Evolutionary conservation across 2,113 vertebrate genomes (phyloP).

Genomic region (Stegostoma tigrinum): DNA sequence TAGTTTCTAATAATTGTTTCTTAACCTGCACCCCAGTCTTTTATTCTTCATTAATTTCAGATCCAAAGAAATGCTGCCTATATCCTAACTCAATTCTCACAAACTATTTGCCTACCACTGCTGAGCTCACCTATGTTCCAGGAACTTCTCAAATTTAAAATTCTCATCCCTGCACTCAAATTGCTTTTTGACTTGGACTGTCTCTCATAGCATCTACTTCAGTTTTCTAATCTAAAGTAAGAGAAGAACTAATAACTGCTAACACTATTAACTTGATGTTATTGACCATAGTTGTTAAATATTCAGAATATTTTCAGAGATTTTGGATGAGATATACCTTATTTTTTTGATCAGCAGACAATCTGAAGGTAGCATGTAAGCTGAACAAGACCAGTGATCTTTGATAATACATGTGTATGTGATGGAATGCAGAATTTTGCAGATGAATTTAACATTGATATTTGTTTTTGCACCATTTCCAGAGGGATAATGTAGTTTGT

Average conservation of each 20-base stretch:
- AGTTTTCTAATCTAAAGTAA: neutral
- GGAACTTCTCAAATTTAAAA: neutral
- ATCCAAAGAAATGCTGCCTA: neutral
- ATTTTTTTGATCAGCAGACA: neutral
- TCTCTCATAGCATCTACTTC: neutral
- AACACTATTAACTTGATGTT: neutral
- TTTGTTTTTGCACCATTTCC: neutral
- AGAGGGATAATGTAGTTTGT: neutral
- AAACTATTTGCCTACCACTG: neutral
- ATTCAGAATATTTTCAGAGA: neutral
- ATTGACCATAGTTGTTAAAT: neutral
- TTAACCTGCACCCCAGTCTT: no score
- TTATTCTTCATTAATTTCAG: neutral
- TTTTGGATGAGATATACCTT: neutral
- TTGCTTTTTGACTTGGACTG: neutral
- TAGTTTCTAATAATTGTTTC: neutral
- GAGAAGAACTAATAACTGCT: neutral
- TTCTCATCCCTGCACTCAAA: neutral
- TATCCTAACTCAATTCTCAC: neutral
- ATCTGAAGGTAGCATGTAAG: neutral
- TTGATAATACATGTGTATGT: neutral
- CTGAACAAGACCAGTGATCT: neutral
- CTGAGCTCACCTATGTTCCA: neutral
- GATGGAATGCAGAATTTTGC: neutral
- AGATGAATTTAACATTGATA: neutral